Evolutionary conservation across 2,888 invertebrate species (phyloP).

Genomic region (Serrognathus titanus): DNA sequence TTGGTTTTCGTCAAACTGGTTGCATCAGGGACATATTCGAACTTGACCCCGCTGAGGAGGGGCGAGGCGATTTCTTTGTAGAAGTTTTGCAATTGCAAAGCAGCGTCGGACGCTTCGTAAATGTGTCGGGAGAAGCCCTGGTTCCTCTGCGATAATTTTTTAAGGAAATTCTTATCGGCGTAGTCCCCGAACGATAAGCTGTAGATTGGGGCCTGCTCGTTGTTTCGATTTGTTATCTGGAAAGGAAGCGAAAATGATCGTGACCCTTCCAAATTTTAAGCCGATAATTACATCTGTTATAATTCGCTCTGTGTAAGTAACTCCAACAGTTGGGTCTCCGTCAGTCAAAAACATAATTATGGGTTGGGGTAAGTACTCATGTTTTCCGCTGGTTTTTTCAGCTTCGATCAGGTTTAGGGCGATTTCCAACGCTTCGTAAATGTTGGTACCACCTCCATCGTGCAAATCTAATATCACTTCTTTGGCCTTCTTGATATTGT

Average conservation of each 20-base stretch:
- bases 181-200: slow-evolving; percentile 69
- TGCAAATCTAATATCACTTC: slow-evolving; percentile 54
- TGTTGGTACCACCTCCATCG: slow-evolving; percentile 64
- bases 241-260: not conserved
- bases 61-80: not conserved
- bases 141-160: slow-evolving; percentile 63
- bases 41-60: not conserved
- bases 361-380: slow-evolving; percentile 51
- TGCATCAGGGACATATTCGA: not conserved
- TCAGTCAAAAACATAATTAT: slow-evolving; percentile 66
- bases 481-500: slow-evolving; percentile 59
- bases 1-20: slow-evolving; percentile 54
- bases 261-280: not conserved
- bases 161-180: slow-evolving; percentile 64
- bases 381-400: slow-evolving; percentile 3
- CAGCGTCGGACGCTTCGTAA: slow-evolving; percentile 67
- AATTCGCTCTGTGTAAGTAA: slow-evolving; percentile 53
- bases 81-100: not conserved
- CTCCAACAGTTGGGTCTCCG: slow-evolving; percentile 63
- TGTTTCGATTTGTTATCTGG: slow-evolving; percentile 38
- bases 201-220: slow-evolving; percentile 53
- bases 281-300: slow-evolving; percentile 47
- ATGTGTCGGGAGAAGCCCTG: slow-evolving; percentile 67
- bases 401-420: slow-evolving; percentile 42
- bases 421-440: slow-evolving; percentile 60